phyloP scores from a whole-genome alignment of 2,797 vertebrate species.

The Bovichtus diacanthus region DNA sequence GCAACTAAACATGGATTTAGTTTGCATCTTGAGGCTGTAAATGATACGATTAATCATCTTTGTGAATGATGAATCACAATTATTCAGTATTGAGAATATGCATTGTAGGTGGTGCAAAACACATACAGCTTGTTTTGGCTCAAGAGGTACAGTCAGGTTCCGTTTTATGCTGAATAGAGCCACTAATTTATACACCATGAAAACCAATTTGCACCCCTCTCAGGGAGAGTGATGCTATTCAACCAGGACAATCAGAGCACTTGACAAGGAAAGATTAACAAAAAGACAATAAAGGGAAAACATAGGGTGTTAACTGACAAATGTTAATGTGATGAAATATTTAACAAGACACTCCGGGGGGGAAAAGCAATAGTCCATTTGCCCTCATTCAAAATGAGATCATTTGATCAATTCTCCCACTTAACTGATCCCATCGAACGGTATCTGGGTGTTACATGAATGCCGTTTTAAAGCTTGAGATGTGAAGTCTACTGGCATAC shows the following conservation, averaged over 20 bases:
- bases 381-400: slow-evolving; percentile 9
- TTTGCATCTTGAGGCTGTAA: not conserved
- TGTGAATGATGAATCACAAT: slow-evolving; percentile 14
- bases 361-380: slow-evolving; percentile 21
- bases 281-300: slow-evolving; percentile 37
- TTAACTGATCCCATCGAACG: slow-evolving; percentile 22
- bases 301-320: slow-evolving; percentile 37
- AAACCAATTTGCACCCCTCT: slow-evolving; percentile 64
- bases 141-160: slow-evolving; percentile 26
- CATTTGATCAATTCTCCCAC: slow-evolving; percentile 34
- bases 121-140: slow-evolving; percentile 28
- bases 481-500: slow-evolving; percentile 15
- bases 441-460: not conserved
- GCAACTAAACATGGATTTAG: not conserved
- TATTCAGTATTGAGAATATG: slow-evolving; percentile 6
- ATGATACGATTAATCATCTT: not conserved
- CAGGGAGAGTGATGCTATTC: slow-evolving; percentile 53
- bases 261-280: slow-evolving; percentile 58
- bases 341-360: slow-evolving; percentile 41
- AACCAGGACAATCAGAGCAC: slow-evolving; percentile 52
- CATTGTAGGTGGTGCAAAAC: slow-evolving; percentile 12
- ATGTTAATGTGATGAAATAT: slow-evolving; percentile 58
- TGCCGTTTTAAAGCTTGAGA: slow-evolving; percentile 6
- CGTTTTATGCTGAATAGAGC: slow-evolving; percentile 31
- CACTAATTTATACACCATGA: slow-evolving; percentile 64